These are phyloP conservation scores for Caenorhabditis tropicalis DNA, from an alignment of 1,140 invertebrate genomes.

Conservation along the genomic window DNA sequence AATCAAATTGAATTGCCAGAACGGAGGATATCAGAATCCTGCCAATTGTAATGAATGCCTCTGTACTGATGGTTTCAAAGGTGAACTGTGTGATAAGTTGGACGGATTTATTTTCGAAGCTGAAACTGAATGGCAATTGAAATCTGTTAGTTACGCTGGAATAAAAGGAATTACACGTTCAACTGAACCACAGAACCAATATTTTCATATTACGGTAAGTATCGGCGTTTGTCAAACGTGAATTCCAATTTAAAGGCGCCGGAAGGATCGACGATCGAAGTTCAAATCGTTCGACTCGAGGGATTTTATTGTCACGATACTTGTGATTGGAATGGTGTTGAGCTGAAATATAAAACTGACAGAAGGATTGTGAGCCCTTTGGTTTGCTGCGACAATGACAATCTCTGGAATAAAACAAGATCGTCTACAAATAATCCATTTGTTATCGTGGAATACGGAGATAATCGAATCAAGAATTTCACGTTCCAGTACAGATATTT, in stretches of 20 bases:
- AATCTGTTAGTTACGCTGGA: too few relatives aligned
- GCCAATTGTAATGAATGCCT: not conserved
- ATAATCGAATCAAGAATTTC: not conserved
- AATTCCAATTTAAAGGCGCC: not conserved
- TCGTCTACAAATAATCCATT: not conserved
- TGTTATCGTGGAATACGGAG: not conserved
- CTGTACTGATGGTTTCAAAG: constrained; percentile 1
- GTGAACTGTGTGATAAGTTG: not conserved
- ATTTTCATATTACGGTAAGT: not conserved
- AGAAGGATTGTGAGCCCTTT: not conserved
- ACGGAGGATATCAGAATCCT: constrained; percentile 13
- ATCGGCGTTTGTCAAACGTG: not conserved
- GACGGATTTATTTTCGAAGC: not conserved
- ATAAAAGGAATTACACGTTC: too few relatives aligned
- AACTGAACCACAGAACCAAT: not conserved
- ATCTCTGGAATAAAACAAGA: constrained; percentile 15
- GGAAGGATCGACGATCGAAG: not conserved
- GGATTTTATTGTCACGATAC: not conserved
- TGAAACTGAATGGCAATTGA: not conserved
- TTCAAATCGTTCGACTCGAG: not conserved
- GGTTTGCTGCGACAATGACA: constrained; percentile 7
- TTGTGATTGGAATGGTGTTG: constrained; percentile 3
- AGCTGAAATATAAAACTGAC: constrained; percentile 27
- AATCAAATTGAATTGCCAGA: not conserved
- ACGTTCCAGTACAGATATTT: not conserved